Evolutionary conservation across 2,113 vertebrate genomes (phyloP).

Genomic region (Calonectris borealis): DNA sequence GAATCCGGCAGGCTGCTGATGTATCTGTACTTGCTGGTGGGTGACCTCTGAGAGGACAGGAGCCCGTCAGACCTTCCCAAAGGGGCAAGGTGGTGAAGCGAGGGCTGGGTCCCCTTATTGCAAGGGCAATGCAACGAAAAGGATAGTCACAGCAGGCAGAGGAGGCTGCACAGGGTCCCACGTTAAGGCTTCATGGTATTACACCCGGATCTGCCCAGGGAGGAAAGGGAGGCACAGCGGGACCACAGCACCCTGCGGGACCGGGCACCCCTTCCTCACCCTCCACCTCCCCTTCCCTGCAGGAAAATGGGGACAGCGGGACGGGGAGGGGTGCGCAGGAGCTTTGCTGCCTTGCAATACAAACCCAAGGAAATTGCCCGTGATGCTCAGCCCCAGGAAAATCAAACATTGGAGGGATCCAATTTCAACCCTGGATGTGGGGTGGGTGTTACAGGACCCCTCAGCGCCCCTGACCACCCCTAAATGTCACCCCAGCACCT

Average conservation of each 20-base stretch:
- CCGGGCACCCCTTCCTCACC: not conserved
- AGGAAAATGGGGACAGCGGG: not conserved
- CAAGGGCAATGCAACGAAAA: fast-evolving
- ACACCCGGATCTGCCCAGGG: not conserved
- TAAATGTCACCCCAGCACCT: not conserved
- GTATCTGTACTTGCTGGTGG: not conserved
- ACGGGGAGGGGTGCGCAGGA: fast-evolving
- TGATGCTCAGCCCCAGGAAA: not conserved
- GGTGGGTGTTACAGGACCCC: not conserved
- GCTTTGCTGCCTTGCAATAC: not conserved
- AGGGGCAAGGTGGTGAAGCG: fast-evolving
- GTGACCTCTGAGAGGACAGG: not conserved
- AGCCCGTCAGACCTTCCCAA: not conserved
- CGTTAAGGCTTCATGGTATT: not conserved
- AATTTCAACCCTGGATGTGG: not conserved
- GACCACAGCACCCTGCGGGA: not conserved
- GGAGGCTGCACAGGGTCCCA: not conserved
- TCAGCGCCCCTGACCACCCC: not conserved
- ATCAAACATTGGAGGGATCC: not conserved
- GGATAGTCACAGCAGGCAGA: fast-evolving
- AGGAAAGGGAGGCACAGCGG: not conserved
- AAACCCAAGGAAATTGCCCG: not conserved
- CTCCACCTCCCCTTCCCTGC: not conserved
- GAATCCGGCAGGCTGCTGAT: not conserved
- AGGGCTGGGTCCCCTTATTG: not conserved